These are phyloP conservation scores for Lepus americanus DNA, from an alignment of 2,113 vertebrate genomes.

Conservation along the genomic window DNA sequence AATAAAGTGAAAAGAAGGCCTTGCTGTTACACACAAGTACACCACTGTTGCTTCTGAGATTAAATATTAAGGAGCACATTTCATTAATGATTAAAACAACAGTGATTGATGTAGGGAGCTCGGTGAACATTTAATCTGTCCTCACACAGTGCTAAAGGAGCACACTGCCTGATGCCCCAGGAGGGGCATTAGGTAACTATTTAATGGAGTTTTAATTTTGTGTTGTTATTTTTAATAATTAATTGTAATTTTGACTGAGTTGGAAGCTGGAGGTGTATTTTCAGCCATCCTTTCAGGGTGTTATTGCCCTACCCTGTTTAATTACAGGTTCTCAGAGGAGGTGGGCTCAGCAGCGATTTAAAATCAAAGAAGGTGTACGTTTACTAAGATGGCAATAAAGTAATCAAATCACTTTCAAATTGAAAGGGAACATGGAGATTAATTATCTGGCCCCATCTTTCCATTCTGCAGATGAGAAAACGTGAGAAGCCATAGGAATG, in stretches of 20 bases:
- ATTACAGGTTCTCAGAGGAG: constrained; percentile 57
- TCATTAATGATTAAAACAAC: constrained; percentile 63
- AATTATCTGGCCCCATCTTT: constrained; percentile 23
- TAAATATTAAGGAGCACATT: constrained; percentile 67
- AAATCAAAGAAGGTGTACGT: constrained; percentile 54
- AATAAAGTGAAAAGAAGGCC: constrained; percentile 32
- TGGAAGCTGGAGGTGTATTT: constrained; percentile 57
- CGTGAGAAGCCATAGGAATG: background rate
- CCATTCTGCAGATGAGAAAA: constrained; percentile 50
- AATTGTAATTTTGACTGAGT: constrained; percentile 74
- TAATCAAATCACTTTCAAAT: constrained; percentile 43
- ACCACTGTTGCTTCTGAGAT: constrained; percentile 47
- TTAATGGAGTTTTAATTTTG: constrained; percentile 76
- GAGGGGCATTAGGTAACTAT: constrained; percentile 65
- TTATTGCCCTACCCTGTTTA: constrained; percentile 47
- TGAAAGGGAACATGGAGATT: background rate
- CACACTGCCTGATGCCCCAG: background rate
- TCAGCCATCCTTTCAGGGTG: constrained; percentile 31
- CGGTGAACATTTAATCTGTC: constrained; percentile 31
- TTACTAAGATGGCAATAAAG: constrained; percentile 66
- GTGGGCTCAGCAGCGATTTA: constrained; percentile 8
- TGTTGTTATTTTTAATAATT: constrained; percentile 76
- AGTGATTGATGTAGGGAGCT: constrained; percentile 21
- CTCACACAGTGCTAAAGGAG: background rate
- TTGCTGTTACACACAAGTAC: background rate